Conservation (phyloP, 2,113 vertebrate genomes). For the Atrichornis clamosus region DNA sequence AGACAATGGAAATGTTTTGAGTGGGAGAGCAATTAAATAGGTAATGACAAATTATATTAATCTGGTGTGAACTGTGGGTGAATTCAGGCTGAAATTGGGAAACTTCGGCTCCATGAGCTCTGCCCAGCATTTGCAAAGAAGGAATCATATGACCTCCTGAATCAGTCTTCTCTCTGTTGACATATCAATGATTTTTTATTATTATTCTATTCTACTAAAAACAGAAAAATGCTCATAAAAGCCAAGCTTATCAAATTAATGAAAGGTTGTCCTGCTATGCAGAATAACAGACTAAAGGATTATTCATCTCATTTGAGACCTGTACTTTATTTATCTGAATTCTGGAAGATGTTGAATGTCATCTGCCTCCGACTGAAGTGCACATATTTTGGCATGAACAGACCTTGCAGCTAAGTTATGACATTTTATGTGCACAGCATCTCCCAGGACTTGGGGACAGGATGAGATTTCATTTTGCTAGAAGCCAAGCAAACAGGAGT, state of each 20-base stretch:
- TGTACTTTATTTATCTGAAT: constrained; percentile 32
- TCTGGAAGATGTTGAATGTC: background rate
- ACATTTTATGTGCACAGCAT: background rate
- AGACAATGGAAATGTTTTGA: background rate
- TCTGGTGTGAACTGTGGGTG: background rate
- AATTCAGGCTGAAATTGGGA: background rate
- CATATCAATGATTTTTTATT: background rate
- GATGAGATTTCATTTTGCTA: constrained; percentile 19
- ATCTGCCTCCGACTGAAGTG: constrained; percentile 1
- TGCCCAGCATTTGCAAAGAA: background rate
- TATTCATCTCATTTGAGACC: constrained; percentile 4
- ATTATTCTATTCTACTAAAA: constrained; percentile 37
- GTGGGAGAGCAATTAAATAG: background rate
- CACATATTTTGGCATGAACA: background rate
- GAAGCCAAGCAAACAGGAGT: constrained; percentile 24
- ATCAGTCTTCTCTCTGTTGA: constrained; percentile 18
- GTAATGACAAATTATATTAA: background rate
- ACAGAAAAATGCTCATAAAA: constrained; percentile 2
- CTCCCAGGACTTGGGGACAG: background rate
- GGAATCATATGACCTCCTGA: background rate
- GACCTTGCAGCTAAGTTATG: background rate
- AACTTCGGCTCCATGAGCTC: background rate
- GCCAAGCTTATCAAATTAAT: constrained; percentile 8
- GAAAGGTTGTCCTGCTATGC: background rate
- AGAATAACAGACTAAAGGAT: constrained; percentile 9